These are phyloP conservation scores for Tympanoctomys barrerae DNA, from an alignment of 2,797 vertebrate genomes.

Conservation along the genomic window DNA sequence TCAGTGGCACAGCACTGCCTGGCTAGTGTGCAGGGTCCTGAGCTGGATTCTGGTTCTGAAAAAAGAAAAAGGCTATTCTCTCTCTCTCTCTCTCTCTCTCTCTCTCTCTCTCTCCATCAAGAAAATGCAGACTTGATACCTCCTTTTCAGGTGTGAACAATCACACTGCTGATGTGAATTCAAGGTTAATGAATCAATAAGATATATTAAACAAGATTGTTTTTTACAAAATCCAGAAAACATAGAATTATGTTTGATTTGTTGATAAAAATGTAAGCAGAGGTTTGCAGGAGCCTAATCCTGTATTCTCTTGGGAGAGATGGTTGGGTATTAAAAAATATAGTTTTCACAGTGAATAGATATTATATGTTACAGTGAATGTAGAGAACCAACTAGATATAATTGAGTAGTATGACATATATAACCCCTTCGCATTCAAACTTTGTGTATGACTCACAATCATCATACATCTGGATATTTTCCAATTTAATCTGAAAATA, in stretches of 20 bases:
- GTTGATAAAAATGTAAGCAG: not conserved
- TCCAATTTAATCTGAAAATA: not conserved
- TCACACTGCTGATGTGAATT: not conserved
- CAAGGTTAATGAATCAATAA: not conserved
- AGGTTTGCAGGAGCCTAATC: not conserved
- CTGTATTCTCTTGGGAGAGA: not conserved
- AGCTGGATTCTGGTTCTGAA: no score
- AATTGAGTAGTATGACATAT: constrained; percentile 26
- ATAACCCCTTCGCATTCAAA: not conserved
- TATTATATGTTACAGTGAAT: not conserved
- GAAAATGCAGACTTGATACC: not conserved
- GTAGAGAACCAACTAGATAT: not conserved
- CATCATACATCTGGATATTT: not conserved
- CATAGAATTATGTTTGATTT: not conserved
- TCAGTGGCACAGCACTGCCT: no score
- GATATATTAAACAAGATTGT: not conserved
- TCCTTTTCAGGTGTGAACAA: not conserved
- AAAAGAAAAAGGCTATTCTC: no score
- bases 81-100: no score
- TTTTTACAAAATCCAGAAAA: not conserved
- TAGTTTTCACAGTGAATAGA: not conserved
- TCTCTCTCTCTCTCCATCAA: not conserved
- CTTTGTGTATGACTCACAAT: not conserved
- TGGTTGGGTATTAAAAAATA: not conserved
- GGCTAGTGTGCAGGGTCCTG: no score